phyloP scores from a whole-genome alignment of 2,888 invertebrate genomes.

The Megamerina dolium region DNA sequence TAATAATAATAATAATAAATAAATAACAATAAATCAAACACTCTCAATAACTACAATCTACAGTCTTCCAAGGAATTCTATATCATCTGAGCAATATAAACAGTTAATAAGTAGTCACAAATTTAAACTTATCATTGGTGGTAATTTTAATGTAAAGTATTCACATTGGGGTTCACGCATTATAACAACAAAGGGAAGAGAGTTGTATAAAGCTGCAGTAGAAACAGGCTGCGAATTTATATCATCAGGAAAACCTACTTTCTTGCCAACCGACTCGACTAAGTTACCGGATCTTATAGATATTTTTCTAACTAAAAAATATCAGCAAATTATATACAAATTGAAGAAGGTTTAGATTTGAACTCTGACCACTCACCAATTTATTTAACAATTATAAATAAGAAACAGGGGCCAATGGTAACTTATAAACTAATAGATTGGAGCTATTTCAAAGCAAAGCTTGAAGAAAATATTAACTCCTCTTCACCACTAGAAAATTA shows the following conservation, averaged over 20 bases:
- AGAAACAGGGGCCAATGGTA: neutral
- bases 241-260: neutral
- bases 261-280: neutral
- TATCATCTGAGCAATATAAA: too few species aligned
- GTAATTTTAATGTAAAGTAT: neutral
- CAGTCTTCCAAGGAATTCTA: too few species aligned
- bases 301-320: neutral
- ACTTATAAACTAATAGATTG: neutral
- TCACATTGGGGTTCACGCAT: neutral
- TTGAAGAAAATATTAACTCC: neutral
- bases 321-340: neutral
- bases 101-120: too few species aligned
- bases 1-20: too few species aligned
- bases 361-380: neutral
- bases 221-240: neutral
- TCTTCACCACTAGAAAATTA: neutral
- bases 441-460: neutral
- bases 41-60: too few species aligned
- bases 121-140: neutral
- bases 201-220: neutral
- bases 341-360: neutral
- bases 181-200: neutral
- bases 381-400: neutral
- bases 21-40: too few species aligned
- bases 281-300: neutral